Base-by-base conservation (phyloP, 2,888 invertebrate species). In the Pachycephus smyrnensis region DNA sequence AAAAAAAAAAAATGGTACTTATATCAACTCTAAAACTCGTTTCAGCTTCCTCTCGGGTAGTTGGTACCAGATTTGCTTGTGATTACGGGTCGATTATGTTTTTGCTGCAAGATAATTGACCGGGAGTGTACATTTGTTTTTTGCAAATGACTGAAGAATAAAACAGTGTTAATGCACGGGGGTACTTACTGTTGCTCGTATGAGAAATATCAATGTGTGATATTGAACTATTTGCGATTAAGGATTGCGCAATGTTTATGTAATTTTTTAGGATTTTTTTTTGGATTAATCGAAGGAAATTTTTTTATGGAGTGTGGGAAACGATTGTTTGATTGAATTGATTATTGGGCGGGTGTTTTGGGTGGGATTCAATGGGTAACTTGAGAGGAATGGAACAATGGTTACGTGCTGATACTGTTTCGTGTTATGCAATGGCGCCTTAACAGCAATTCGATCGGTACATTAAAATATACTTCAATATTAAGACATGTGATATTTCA, bases 91-190 rank as follows among this genome's bases (percentile, higher is more conserved):
- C 40, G 55, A 76, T 55, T 76, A 55, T 74, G 77, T 77, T 77
- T 77, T 77, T 77, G 73, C 74, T 68, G 33, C 31, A 77, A 68
- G 77, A 77, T 77, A 77, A 77, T 77, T 77, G 77, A 77, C 77
- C 77, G 68, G 73, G 73, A 77, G 73, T 73, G 73, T 77, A 9
- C 23, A 55, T 9, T 55, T 55, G 55, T 55, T 55, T 55, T 55
- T 55, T 55, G 55, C 55, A 23, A 55, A 23, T 9, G 55, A 55
- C 9, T 23, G 15, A 1, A 9, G 55, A 6, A 9, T 35, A 35
- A 55, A 55, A 6, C 55, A 55, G 55, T 23, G 55, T 55, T 55
- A 23, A 55, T 23, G 55, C 55, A 55, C 23, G 23, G 55, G 55
- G 23, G 9, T 55, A 23, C 6, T 1, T 15, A 2, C 9, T 23